Percentiles rank a stretch among this genome's conserved stretches.
These are phyloP conservation scores for Bothrops jararaca DNA, from an alignment of 2,113 vertebrate species.

Conservation along the genomic window DNA sequence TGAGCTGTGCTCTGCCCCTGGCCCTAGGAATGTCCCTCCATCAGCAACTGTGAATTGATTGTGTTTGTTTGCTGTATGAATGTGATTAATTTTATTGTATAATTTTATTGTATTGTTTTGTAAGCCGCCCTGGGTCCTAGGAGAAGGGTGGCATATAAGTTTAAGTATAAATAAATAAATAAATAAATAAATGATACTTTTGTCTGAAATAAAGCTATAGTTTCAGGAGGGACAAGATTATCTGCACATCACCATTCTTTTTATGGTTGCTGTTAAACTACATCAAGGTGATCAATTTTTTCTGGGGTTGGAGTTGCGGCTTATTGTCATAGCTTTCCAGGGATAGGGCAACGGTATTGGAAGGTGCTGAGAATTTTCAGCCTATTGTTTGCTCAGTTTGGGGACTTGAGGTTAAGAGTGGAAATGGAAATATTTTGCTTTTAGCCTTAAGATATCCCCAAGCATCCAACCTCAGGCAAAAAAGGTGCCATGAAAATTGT, in stretches of 20 bases:
- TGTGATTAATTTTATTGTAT: no score
- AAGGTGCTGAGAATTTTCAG: not conserved
- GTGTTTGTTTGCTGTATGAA: no score
- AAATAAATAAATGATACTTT: no score
- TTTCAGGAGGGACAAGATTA: not conserved
- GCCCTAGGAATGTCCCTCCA: no score
- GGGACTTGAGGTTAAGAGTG: not conserved
- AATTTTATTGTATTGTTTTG: no score
- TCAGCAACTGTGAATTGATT: no score
- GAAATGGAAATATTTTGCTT: not conserved
- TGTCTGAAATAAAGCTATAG: not conserved
- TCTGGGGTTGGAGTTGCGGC: not conserved
- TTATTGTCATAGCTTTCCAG: not conserved
- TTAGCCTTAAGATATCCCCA: not conserved
- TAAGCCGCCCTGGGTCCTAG: no score
- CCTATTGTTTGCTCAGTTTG: not conserved
- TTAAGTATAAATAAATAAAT: no score
- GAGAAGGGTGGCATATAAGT: no score
- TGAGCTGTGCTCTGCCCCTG: no score
- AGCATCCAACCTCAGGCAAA: not conserved
- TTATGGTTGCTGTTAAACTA: constrained; percentile 7
- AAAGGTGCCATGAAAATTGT: not conserved
- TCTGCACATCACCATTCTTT: not conserved
- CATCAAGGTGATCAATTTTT: not conserved
- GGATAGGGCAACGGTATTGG: not conserved